Evolutionary conservation across 2,888 invertebrate species (phyloP).

Genomic region (Sipha maydis): DNA sequence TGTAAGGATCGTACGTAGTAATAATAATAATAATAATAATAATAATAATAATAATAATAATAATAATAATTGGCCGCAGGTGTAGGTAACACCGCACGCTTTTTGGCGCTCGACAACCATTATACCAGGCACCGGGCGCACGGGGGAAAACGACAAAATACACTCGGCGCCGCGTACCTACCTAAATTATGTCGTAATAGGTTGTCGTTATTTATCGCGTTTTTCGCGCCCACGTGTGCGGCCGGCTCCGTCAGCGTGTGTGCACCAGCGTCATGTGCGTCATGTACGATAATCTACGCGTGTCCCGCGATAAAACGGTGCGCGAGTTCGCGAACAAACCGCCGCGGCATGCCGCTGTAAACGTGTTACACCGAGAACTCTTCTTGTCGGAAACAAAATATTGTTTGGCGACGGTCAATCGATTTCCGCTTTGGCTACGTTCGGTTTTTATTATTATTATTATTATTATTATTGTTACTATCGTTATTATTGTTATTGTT

Average conservation of each 20-base stretch:
- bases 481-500: too few relatives aligned
- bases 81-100: not conserved
- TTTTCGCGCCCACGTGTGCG: too few relatives aligned
- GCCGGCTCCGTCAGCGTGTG: too few relatives aligned
- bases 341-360: too few relatives aligned
- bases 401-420: not conserved
- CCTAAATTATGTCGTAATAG: not conserved
- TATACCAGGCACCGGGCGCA: too few relatives aligned
- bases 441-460: too few relatives aligned
- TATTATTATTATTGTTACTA: not conserved
- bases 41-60: not conserved
- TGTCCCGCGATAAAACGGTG: not conserved
- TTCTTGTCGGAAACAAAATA: conserved; percentile 7
- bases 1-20: not conserved
- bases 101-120: not conserved
- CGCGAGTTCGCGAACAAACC: too few relatives aligned
- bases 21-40: not conserved
- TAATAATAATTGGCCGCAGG: conserved; percentile 2
- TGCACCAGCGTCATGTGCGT: too few relatives aligned
- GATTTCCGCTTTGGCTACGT: too few relatives aligned
- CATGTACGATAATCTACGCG: not conserved
- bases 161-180: not conserved
- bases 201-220: not conserved
- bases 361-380: too few relatives aligned
- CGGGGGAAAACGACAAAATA: conserved; percentile 7